Conservation (phyloP, 1,140 invertebrate species). For the Charaxes varanes region DNA sequence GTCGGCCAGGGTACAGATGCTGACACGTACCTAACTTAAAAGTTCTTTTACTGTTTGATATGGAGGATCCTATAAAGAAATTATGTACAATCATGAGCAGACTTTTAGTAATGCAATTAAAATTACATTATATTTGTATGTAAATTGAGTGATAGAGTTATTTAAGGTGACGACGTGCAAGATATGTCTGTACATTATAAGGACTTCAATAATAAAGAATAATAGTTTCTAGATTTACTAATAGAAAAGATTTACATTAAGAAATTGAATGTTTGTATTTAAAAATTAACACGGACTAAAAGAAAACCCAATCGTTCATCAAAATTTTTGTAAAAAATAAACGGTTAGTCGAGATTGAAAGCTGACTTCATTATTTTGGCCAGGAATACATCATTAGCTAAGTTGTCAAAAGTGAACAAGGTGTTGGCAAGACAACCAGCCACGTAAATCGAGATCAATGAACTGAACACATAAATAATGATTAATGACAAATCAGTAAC, state of each 20-base stretch:
- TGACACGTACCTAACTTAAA: constrained; percentile 2
- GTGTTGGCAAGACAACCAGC: constrained; percentile 5
- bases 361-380: not conserved
- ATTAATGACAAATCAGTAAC: no score
- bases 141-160: no score
- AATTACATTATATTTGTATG: no score
- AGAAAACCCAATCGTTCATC: no score
- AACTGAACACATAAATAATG: constrained; percentile 6
- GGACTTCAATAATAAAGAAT: no score
- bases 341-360: not conserved
- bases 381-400: constrained; percentile 2
- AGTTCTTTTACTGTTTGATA: not conserved
- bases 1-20: constrained; percentile 4
- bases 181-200: no score
- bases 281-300: no score
- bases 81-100: not conserved
- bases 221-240: no score
- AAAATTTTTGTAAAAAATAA: not conserved
- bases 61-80: not conserved
- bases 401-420: constrained; percentile 4
- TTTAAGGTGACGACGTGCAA: no score
- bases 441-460: constrained; percentile 6
- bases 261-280: no score
- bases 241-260: no score
- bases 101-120: not conserved